phyloP scores from a whole-genome alignment of 2,113 vertebrate species.

The Triplophysa siluroides region DNA sequence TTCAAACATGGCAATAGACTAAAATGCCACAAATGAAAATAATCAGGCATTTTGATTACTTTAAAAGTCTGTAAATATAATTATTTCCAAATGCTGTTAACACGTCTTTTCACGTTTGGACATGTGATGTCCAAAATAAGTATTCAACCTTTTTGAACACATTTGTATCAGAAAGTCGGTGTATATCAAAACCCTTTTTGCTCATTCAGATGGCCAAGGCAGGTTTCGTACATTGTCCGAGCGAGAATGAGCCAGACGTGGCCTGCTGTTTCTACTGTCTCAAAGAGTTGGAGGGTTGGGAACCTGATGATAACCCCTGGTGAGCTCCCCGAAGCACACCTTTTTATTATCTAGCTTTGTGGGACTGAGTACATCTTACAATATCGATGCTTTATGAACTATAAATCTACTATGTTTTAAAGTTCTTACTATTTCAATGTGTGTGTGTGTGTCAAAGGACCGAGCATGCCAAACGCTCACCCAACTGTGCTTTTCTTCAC shows the following conservation, averaged over 20 bases:
- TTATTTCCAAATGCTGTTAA: too few relatives aligned
- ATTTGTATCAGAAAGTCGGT: background rate
- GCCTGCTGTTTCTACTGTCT: slow-evolving; percentile 82
- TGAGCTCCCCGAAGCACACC: slow-evolving; percentile 49
- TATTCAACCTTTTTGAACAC: background rate
- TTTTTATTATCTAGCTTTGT: background rate
- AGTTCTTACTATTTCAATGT: background rate
- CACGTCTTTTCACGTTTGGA: too few relatives aligned
- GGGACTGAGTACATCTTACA: background rate
- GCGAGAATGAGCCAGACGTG: slow-evolving; percentile 73
- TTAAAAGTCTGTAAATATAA: too few relatives aligned
- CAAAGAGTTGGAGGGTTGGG: slow-evolving; percentile 79
- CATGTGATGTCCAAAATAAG: too few relatives aligned
- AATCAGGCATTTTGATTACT: too few relatives aligned
- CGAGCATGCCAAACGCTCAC: slow-evolving; percentile 71
- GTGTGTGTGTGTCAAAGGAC: slow-evolving; percentile 61
- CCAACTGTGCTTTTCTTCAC: slow-evolving; percentile 73
- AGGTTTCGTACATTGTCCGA: slow-evolving; percentile 77
- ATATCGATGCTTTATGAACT: background rate
- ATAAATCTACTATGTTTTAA: background rate
- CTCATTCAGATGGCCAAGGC: slow-evolving; percentile 77
- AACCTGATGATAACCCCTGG: slow-evolving; percentile 79
- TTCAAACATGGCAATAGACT: too few relatives aligned
- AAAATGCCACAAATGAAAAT: too few relatives aligned
- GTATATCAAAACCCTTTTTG: background rate